A percentile compares a stretch with the other conserved stretches of the same genome.
These are phyloP conservation scores for Ceratosolen solmsi DNA, from an alignment of 1,140 invertebrate species.

Conservation along the genomic window DNA sequence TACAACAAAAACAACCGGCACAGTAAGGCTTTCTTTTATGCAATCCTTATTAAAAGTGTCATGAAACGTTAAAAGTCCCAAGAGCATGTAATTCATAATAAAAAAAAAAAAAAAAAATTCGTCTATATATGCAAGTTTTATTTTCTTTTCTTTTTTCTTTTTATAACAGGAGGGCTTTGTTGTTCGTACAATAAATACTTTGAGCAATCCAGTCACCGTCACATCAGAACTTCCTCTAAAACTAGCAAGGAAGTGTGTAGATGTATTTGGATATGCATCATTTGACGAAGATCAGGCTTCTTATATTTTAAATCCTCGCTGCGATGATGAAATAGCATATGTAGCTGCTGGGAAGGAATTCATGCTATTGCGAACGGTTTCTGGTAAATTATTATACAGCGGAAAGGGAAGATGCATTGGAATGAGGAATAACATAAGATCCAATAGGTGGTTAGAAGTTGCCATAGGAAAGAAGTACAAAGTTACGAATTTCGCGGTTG, in stretches of 20 bases:
- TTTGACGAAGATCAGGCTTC: slow-evolving; percentile 80
- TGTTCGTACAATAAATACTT: slow-evolving; percentile 84
- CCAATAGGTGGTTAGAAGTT: slow-evolving; percentile 84
- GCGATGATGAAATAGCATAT: slow-evolving; percentile 80
- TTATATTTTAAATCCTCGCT: slow-evolving; percentile 74
- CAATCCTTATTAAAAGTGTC: no score
- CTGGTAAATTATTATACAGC: slow-evolving; percentile 86
- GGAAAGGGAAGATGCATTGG: slow-evolving; percentile 85
- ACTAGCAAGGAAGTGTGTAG: slow-evolving; percentile 85
- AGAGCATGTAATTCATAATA: no score
- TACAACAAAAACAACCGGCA: no score
- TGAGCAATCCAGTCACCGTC: slow-evolving; percentile 76
- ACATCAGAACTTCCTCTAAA: slow-evolving; percentile 84
- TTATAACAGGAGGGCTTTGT: slow-evolving; percentile 84
- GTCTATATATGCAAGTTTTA: neutral
- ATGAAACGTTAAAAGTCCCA: no score
- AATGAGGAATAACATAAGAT: slow-evolving; percentile 78
- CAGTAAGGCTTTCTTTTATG: no score
- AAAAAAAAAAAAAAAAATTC: no score
- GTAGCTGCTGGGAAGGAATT: slow-evolving; percentile 90
- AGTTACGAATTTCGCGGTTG: slow-evolving; percentile 86
- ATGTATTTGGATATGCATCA: slow-evolving; percentile 81
- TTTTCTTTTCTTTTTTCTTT: neutral
- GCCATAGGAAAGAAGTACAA: slow-evolving; percentile 83
- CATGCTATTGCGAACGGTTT: slow-evolving; percentile 82